Base-by-base conservation (phyloP, 1,140 invertebrate species). In the Drosophila azteca region DNA sequence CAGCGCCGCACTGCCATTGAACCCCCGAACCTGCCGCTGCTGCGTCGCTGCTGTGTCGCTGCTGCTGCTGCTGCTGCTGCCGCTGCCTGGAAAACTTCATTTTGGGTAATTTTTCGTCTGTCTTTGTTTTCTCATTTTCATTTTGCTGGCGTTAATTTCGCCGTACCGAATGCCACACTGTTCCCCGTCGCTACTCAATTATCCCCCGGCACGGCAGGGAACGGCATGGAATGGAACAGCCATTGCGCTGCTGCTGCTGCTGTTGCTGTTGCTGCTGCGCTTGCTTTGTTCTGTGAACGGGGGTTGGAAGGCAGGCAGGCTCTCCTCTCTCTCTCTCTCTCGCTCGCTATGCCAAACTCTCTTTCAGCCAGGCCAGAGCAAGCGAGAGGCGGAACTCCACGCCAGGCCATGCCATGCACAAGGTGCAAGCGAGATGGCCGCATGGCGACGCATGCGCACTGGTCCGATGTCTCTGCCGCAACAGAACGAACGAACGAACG, bases 91-190 rank as follows among this genome's bases (percentile, higher is more conserved):
- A 69, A 87, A 87, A 88, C 83, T 88, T 87, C 79, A 88, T 88
- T 88, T 88, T 88, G 76, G 79, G 78, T 88, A 88, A 79, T 87
- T 87, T 83, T 75, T 58, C 24, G 71, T 63, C 51, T 58, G 73
- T 57, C 84, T 88, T 88, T 88, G 83, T 88, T 88, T 39, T 88
- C 76, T 89, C 79, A 83, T 88, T 88, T 87, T 89, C 84, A 83
- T 83, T 88, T 88, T 83, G 71, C 41, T 48, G 82, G 73, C 74
- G 79, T 88, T 87, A 87, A 87, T 87, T 87, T 87, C 26, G 58
- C 51, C 65, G 76, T 87, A 50, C 71, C 76, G 58, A 54, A 49
- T 77, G 46, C 71, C 79, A 64, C 24, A 60, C 11, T 41, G 49
- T 88, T 82, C 64, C 83, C 20, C 46, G 35, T 59, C 31, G 51